These are phyloP conservation scores for Rhagoletis zephyria DNA, from an alignment of 1,140 invertebrate genomes.

Conservation along the genomic window DNA sequence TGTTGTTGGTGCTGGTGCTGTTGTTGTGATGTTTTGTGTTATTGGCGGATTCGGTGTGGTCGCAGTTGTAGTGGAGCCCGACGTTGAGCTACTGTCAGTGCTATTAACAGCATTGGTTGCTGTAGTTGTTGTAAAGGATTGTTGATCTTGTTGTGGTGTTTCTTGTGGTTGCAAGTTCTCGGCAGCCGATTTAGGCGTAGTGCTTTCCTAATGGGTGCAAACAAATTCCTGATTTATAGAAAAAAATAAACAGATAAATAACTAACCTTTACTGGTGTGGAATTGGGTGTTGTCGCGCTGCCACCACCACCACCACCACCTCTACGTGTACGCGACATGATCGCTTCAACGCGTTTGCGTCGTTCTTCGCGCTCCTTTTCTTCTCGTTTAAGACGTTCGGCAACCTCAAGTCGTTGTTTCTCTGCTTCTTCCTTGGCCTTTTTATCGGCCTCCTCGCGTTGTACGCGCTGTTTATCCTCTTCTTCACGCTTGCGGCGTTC, in stretches of 20 bases:
- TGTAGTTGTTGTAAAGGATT: constrained; percentile 52
- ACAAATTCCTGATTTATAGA: not conserved
- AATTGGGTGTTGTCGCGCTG: constrained; percentile 73
- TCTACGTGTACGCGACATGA: constrained; percentile 85
- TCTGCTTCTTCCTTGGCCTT: constrained; percentile 86
- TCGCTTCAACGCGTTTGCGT: constrained; percentile 86
- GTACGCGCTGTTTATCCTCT: constrained; percentile 80
- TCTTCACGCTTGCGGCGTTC: constrained; percentile 78
- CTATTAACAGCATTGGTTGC: constrained; percentile 34
- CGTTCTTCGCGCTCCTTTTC: constrained; percentile 85
- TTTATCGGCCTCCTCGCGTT: constrained; percentile 84
- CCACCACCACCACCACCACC: constrained; percentile 65
- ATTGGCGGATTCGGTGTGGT: constrained; percentile 73
- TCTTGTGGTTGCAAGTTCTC: constrained; percentile 67
- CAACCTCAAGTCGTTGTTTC: constrained; percentile 82
- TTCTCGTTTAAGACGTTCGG: constrained; percentile 83
- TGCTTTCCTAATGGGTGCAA: not conserved
- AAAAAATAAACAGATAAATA: not conserved
- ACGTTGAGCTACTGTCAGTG: constrained; percentile 57
- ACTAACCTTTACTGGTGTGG: constrained; percentile 73
- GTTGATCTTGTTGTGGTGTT: constrained; percentile 30
- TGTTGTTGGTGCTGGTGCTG: constrained; percentile 40
- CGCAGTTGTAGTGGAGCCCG: constrained; percentile 73
- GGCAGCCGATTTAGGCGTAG: constrained; percentile 69
- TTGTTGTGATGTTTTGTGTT: constrained; percentile 59